phyloP scores from a whole-genome alignment of 2,888 invertebrate genomes.

The Alsophila aescularia region DNA sequence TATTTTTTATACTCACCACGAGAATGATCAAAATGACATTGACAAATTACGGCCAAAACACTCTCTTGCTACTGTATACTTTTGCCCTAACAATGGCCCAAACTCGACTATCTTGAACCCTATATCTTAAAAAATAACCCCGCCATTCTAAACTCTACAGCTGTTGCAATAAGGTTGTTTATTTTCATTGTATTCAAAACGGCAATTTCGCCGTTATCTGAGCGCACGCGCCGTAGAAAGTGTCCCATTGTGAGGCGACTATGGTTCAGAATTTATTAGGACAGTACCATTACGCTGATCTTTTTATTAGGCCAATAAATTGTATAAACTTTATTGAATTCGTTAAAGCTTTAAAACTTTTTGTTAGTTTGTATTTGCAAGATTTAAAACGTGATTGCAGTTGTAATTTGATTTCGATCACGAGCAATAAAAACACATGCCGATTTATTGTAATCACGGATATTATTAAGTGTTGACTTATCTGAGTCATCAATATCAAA shows the following conservation, averaged over 20 bases:
- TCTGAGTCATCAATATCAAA: slow-evolving; percentile 8
- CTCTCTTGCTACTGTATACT: slow-evolving; percentile 22
- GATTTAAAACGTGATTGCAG: too few species aligned
- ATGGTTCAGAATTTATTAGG: slow-evolving; percentile 35
- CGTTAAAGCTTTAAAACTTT: background rate
- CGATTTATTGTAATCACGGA: background rate
- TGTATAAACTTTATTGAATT: slow-evolving; percentile 1
- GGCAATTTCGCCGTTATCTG: slow-evolving; percentile 64
- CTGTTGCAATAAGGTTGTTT: slow-evolving; percentile 46
- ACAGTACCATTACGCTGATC: slow-evolving; percentile 25
- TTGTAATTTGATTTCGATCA: background rate
- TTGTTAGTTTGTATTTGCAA: too few species aligned
- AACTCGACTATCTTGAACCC: slow-evolving; percentile 48
- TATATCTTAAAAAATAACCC: slow-evolving; percentile 31
- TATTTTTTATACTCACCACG: slow-evolving; percentile 28
- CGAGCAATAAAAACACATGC: background rate
- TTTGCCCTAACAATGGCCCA: slow-evolving; percentile 17
- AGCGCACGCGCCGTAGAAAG: slow-evolving; percentile 67
- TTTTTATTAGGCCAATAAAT: slow-evolving; percentile 20
- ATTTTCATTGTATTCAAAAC: slow-evolving; percentile 48
- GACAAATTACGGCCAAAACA: slow-evolving; percentile 6
- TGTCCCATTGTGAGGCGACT: slow-evolving; percentile 65
- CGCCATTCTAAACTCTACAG: slow-evolving; percentile 42
- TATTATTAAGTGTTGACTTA: slow-evolving; percentile 10
- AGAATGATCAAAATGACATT: slow-evolving; percentile 36